Base-by-base conservation (phyloP, 2,113 vertebrate species). In the Cyprinodon tularosa region DNA sequence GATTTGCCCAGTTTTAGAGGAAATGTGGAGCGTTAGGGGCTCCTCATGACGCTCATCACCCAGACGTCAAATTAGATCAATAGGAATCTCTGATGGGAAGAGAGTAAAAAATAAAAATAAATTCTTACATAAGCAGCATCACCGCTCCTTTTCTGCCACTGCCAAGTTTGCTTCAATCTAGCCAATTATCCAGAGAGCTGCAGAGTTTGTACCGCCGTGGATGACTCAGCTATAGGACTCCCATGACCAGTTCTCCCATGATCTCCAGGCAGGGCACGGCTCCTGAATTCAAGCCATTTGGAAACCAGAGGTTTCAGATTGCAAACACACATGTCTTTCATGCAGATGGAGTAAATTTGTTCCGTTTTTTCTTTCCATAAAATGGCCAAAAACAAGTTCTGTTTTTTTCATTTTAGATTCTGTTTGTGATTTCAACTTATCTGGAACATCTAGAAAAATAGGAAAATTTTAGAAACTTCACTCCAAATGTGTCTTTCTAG, bases 21-120 rank as follows among this genome's bases (percentile, higher is more conserved):
- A 91, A 91, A 92, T 90, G 66, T 20, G n/a, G n/a, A 83, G 73
- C 88, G 66, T 90, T 82, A 86, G 76, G 88, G 63, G 14, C 74
- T 82, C 81, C 90, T 92, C 92, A 91, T 92, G 91, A 92, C 61
- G 82, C 86, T 91, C 87, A 91, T 92, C 90, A 91, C 80, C 71
- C 59, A 80, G 82, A 90, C 59, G 74, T 88, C 76, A 88, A 93
- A 93, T 93, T 91, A 82, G 84, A 93, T 92, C 90, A 91, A 84
- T 29, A 13, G 64, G 47, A 73, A 74, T 86, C 76, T 87, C 50
- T 87, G 81, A 84, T 71, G 10, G 68, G 84, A 15, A 20, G 36
- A 22, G 38, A 48, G 13, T 40, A 12, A 15, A 68, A 79, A 53
- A 57, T 42, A 42, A 17, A 57, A 80, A 78, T 70, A 80, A 14